Percentiles rank a stretch among this genome's conserved stretches.
These are phyloP conservation scores for Pelochelys cantorii DNA, from an alignment of 2,797 vertebrate species.

Conservation along the genomic window DNA sequence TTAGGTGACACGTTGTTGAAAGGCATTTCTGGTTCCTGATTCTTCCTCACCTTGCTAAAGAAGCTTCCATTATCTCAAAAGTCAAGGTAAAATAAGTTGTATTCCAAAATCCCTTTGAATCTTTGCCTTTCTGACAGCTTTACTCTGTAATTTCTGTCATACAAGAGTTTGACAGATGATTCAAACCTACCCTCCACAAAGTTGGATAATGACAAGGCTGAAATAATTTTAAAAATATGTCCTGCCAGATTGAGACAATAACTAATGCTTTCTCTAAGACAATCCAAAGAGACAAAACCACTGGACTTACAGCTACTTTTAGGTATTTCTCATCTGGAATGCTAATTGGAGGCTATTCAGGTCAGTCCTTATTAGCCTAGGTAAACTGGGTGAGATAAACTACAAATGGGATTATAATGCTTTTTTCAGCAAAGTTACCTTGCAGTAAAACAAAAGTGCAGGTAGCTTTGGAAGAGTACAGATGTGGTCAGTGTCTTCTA, in stretches of 20 bases:
- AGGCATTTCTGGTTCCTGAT: background rate
- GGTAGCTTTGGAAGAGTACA: background rate
- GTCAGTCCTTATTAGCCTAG: background rate
- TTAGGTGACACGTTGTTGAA: background rate
- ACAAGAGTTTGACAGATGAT: background rate
- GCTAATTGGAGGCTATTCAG: background rate
- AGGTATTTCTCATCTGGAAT: background rate
- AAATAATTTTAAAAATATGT: background rate
- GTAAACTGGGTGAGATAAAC: background rate
- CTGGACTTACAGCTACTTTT: background rate
- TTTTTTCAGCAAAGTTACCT: background rate
- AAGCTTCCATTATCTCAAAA: background rate
- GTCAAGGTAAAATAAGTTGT: background rate
- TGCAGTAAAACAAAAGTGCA: background rate
- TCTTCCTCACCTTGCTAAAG: background rate
- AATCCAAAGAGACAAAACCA: background rate
- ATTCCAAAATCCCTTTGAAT: background rate
- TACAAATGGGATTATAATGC: background rate
- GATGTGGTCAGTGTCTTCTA: fast-evolving
- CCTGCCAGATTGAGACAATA: background rate
- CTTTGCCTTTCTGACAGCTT: background rate
- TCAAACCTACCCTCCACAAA: background rate
- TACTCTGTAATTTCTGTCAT: background rate
- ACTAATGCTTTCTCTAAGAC: background rate
- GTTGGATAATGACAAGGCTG: background rate